Evolutionary conservation across 2,888 invertebrate genomes (phyloP).

Genomic region (Amblyjoppa proteus): DNA sequence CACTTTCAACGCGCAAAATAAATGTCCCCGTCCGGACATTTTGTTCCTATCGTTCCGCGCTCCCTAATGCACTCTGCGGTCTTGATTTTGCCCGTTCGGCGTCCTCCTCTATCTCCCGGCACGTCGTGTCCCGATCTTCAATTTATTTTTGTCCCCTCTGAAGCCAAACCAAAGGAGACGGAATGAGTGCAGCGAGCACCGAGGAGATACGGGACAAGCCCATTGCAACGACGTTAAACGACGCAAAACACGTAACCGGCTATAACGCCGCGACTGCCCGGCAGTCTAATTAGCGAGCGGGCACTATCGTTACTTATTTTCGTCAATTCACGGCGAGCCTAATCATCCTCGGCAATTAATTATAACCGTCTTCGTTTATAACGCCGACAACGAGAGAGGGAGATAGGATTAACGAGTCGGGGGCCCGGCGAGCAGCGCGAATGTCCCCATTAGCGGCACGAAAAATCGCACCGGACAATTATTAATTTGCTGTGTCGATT

Average conservation of each 20-base stretch:
- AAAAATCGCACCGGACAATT: conserved; percentile 42
- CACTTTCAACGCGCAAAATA: conserved; percentile 64
- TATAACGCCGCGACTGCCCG: conserved; percentile 61
- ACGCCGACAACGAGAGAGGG: conserved; percentile 50
- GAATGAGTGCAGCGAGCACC: not conserved
- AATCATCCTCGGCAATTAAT: conserved; percentile 77
- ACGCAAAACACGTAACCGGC: conserved; percentile 74
- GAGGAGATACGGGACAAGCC: conserved; percentile 5
- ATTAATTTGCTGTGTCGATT: conserved; percentile 40
- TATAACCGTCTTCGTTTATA: conserved; percentile 61
- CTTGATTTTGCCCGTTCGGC: conserved; percentile 53
- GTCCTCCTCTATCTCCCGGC: conserved; percentile 52
- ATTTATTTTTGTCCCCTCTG: conserved; percentile 74
- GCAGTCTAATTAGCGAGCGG: conserved; percentile 80
- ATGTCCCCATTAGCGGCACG: conserved; percentile 15
- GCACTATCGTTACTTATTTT: conserved; percentile 72
- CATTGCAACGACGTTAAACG: conserved; percentile 70
- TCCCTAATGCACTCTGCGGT: conserved; percentile 30
- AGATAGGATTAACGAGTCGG: conserved; percentile 31
- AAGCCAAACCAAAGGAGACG: not conserved
- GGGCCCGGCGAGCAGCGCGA: conserved; percentile 7
- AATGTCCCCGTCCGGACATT: conserved; percentile 52
- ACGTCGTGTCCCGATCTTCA: conserved; percentile 64
- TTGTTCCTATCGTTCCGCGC: conserved; percentile 52
- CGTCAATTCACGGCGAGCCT: conserved; percentile 77